Evolutionary conservation across 1,140 invertebrate species (phyloP).

Genomic region (Arion vulgaris): DNA sequence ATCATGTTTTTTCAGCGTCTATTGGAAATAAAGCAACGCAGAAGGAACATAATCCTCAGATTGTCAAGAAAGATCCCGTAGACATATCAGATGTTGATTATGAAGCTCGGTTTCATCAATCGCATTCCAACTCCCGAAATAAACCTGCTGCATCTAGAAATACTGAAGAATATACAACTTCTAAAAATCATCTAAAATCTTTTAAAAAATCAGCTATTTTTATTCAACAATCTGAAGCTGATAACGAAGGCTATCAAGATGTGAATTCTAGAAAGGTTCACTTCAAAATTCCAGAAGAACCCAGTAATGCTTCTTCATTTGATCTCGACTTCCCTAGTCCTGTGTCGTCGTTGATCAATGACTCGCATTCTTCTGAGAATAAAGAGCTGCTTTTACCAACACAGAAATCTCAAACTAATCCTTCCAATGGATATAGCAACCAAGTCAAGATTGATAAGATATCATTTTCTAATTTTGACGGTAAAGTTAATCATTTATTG

Average conservation of each 20-base stretch:
- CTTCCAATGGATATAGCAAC: too few relatives aligned
- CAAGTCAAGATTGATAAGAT: neutral
- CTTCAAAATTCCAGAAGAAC: constrained; percentile 50
- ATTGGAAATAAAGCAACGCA: neutral
- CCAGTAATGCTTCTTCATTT: constrained; percentile 56
- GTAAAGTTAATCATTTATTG: neutral
- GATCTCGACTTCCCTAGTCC: constrained; percentile 66
- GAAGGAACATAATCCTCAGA: neutral
- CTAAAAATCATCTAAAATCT: too few relatives aligned
- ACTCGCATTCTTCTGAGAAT: neutral
- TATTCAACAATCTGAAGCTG: neutral
- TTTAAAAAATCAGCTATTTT: neutral
- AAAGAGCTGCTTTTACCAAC: neutral
- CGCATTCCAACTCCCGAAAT: neutral
- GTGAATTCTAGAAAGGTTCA: constrained; percentile 51
- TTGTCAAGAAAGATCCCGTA: neutral
- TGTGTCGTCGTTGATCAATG: constrained; percentile 19
- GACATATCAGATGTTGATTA: neutral
- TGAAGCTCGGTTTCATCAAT: neutral
- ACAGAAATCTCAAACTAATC: neutral
- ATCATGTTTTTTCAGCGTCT: neutral
- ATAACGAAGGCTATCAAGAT: neutral
- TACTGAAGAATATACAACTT: neutral
- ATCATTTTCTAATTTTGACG: neutral
- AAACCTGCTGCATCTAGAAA: neutral